Evolutionary conservation across 2,888 invertebrate species (phyloP), one percentile per base, ranked within the genome.

Genomic region (Cheilosia variabilis): DNA sequence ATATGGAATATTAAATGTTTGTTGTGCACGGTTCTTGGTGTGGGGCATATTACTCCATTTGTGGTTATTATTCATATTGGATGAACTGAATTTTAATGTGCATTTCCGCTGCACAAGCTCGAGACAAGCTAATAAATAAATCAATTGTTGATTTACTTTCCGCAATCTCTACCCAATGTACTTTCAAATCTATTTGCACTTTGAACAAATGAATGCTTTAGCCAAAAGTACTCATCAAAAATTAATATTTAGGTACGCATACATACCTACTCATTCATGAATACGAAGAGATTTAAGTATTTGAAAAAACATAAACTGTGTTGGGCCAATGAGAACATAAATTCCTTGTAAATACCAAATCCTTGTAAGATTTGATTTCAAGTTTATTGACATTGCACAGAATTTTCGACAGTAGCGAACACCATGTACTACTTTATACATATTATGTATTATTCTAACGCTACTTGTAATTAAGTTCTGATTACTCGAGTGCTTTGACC

Each of bases 151-250:
- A 37, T 37, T 37, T 10, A 37, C 34, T 31, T 60, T 60, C 1
- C 0, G 15, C 13, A 37, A 41, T 53, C 43, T 7, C 3, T 19
- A 31, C 31, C 17, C 19, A 37, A 2, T n/a, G 10, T 65, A 10
- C 5, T 52, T 19, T 17, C 31, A 31, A 55, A 68, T 55, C 68
- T 31, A 0, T 65, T 55, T 55, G 68, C 31, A 68, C 68, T 45
- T 68, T 68, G 55, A 41, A 24, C 45, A 1, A 22, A 31, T n/a
- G 17, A 19, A 66, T 53, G 27, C 7, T 37, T 22, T 5, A 15
- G 34, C 5, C 22, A 34, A 52, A 10, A 9, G 2, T 41, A 13
- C 17, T 53, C 53, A 66, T 53, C 66, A 53, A 15, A 53, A 41
- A 65, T 22, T 15, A 9, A 37, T 9, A 17, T 7, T 7, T 31